Conservation (phyloP, 2,113 vertebrate genomes). For the Chamaetylas fuelleborni region DNA sequence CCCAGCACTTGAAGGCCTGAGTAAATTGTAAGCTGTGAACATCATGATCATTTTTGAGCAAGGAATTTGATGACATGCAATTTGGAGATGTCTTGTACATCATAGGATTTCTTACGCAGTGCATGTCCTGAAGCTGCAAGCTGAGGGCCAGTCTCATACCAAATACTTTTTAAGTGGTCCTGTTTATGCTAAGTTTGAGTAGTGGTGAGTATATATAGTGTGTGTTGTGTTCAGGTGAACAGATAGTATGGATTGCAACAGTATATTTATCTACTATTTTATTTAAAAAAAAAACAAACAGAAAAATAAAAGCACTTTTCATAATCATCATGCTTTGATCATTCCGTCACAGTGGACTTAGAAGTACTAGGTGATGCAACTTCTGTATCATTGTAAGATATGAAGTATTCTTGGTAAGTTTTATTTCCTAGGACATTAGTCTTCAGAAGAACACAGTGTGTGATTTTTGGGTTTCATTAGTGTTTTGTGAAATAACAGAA, state of each 20-base stretch:
- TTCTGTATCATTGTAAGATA: neutral
- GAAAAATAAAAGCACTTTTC: neutral
- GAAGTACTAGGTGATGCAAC: neutral
- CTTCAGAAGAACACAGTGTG: neutral
- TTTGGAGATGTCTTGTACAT: neutral
- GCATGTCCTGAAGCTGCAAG: neutral
- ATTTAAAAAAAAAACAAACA: fast-evolving
- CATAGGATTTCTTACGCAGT: fast-evolving
- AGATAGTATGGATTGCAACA: neutral
- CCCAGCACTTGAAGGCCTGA: neutral
- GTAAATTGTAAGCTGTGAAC: neutral
- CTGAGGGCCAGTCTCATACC: neutral
- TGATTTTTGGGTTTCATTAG: neutral
- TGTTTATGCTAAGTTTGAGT: neutral
- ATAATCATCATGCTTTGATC: neutral
- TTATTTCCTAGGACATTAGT: neutral
- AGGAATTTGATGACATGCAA: neutral
- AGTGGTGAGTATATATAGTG: neutral
- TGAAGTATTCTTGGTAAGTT: neutral
- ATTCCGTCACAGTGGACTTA: neutral
- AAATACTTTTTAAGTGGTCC: neutral
- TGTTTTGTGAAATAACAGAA: neutral
- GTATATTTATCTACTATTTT: neutral
- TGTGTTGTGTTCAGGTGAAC: neutral
- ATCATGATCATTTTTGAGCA: neutral